Conservation (phyloP, 64 coral and sea anemone species). For the Stylophora pistillata region DNA sequence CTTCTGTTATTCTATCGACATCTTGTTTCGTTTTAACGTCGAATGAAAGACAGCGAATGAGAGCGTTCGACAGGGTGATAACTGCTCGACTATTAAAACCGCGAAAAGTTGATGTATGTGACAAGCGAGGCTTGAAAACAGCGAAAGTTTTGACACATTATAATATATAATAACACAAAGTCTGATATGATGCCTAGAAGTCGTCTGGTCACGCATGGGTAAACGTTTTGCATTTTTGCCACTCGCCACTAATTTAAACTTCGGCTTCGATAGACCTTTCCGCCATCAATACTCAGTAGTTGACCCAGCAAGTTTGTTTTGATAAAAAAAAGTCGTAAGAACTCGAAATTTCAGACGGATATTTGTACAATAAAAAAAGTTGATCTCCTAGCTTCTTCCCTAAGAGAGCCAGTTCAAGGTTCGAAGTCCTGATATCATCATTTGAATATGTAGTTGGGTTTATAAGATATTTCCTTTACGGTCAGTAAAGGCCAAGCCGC, state of each 20-base stretch:
- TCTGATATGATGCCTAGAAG: slow-evolving; percentile 28
- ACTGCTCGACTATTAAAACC: slow-evolving; percentile 40
- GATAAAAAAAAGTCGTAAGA: background rate
- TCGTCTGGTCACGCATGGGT: slow-evolving; percentile 44
- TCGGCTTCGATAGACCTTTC: background rate
- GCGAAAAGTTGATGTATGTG: slow-evolving; percentile 44
- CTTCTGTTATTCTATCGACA: slow-evolving; percentile 31
- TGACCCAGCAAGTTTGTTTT: background rate
- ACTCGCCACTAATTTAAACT: slow-evolving; percentile 9
- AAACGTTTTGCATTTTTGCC: background rate
- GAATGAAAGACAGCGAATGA: slow-evolving; percentile 26
- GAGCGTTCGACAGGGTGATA: slow-evolving; percentile 43
- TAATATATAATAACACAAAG: slow-evolving; percentile 46
- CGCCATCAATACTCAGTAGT: background rate
- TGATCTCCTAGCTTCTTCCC: background rate
- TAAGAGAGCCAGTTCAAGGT: background rate
- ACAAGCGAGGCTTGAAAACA: slow-evolving; percentile 45
- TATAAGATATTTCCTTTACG: slow-evolving; percentile 3
- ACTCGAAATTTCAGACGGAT: background rate
- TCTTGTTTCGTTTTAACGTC: slow-evolving; percentile 7
- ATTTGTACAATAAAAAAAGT: background rate
- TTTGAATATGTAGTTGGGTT: background rate
- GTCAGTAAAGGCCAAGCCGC: background rate
- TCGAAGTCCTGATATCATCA: background rate
- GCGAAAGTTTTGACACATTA: slow-evolving; percentile 39